Base-by-base conservation (phyloP, 2,888 invertebrate species). In the Spisula solida region DNA sequence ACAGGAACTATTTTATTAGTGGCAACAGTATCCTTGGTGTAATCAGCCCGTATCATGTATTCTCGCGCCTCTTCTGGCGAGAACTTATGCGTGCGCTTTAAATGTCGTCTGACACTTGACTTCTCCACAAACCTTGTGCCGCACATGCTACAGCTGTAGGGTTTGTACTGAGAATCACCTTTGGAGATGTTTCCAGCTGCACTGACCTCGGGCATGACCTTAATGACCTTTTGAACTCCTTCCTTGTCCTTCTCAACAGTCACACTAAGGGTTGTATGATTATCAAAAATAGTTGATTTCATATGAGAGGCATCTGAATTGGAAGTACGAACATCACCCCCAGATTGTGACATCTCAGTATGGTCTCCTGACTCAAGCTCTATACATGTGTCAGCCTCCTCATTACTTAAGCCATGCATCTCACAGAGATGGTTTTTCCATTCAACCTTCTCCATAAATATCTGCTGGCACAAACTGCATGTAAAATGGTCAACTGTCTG, bases 141-240 rank as follows among this genome's bases (percentile, higher is more conserved):
- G 80, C 92, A 92, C 51, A 92, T 70, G n/a, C 47, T 85, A 78
- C 92, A 92, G 25, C 81, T 78, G 66, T 81, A 92, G 41, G 90
- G 92, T 85, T 92, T 92, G 16, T 80, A 79, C 29, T 78, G 51
- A 78, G 81, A n/a, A 25, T 81, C 80, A 16, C 16, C 56, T 78
- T 75, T 75, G 0, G 14, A 20, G 12, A 34, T 18, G 14, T 75
- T 82, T 20, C 79, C 34, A 10, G 18, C 14, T 2, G 18, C 56
- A 20, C 29, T 47, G 18, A 80, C 75, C 70, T 90, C 90, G 31
- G 88, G 88, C 82, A 86, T 88, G 0, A 91, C 91, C 75, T 89
- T 89, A 5, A 91, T 86, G 31, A 91, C 91, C 82, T 91, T 91
- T 60, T 91, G 91, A 10, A 91, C 89, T 5, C 91, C 91, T 82